A percentile compares a stretch with the other conserved stretches of the same genome.
Evolutionary conservation across 2,888 invertebrate genomes (phyloP).

Genomic region (Pollenia griseotomentosa): DNA sequence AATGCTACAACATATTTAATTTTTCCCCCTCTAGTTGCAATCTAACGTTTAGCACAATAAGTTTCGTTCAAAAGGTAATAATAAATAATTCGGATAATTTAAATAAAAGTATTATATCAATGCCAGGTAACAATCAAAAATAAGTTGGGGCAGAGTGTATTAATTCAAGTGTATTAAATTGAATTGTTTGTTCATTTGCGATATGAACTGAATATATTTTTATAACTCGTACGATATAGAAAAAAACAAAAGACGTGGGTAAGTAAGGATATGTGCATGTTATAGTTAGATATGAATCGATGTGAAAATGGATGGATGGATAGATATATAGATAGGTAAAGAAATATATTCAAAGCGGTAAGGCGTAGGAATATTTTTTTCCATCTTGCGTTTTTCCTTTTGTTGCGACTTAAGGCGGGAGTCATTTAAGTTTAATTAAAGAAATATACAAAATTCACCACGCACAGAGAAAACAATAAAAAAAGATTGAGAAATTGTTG

Average conservation of each 20-base stretch:
- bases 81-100: not conserved
- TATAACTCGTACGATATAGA: conserved; percentile 16
- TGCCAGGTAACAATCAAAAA: not conserved
- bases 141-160: not conserved
- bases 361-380: conserved; percentile 45
- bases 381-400: not conserved
- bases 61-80: not conserved
- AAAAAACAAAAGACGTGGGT: not conserved
- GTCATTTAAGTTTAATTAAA: conserved; percentile 38
- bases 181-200: not conserved
- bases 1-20: too few species aligned
- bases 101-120: not conserved
- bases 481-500: not conserved
- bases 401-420: conserved; percentile 58
- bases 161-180: conserved; percentile 1
- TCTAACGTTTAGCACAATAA: not conserved
- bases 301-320: conserved; percentile 23
- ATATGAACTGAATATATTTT: not conserved
- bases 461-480: not conserved
- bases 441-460: conserved; percentile 55
- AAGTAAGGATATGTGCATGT: not conserved
- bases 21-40: not conserved
- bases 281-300: conserved; percentile 2
- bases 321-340: not conserved
- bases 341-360: not conserved